Evolutionary conservation across 2,797 vertebrate genomes (phyloP).

Genomic region (Acipenser ruthenus): DNA sequence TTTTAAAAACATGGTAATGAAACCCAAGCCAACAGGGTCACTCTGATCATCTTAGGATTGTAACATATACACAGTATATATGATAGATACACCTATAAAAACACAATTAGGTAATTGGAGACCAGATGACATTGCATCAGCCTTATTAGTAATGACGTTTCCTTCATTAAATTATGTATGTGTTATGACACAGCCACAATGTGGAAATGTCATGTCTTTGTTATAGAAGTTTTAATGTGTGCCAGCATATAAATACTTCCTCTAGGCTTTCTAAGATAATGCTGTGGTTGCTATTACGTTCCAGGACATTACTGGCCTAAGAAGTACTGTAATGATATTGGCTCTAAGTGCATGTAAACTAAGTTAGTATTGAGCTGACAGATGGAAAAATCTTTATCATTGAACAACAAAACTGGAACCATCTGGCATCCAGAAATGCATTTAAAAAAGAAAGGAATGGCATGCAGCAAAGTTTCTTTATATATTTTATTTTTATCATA

Average conservation of each 20-base stretch:
- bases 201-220: conserved; percentile 3
- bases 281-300: conserved; percentile 12
- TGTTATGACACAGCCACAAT: neutral
- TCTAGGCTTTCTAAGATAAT: conserved; percentile 15
- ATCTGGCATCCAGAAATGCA: conserved; percentile 43
- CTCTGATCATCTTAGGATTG: neutral
- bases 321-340: conserved; percentile 37
- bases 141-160: neutral
- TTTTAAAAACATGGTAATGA: too few species aligned
- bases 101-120: neutral
- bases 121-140: neutral
- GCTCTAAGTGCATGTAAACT: conserved; percentile 52
- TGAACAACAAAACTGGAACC: conserved; percentile 43
- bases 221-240: conserved; percentile 3
- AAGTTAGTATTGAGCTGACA: conserved; percentile 55
- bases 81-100: neutral
- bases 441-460: conserved; percentile 26
- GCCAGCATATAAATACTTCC: conserved; percentile 14
- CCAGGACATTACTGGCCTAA: conserved; percentile 36
- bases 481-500: too few species aligned
- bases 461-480: conserved; percentile 23
- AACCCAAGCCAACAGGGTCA: too few species aligned
- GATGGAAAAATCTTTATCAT: conserved; percentile 49
- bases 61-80: neutral
- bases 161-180: neutral